phyloP scores from a whole-genome alignment of 2,888 invertebrate species.

The Hyposoter didymator region DNA sequence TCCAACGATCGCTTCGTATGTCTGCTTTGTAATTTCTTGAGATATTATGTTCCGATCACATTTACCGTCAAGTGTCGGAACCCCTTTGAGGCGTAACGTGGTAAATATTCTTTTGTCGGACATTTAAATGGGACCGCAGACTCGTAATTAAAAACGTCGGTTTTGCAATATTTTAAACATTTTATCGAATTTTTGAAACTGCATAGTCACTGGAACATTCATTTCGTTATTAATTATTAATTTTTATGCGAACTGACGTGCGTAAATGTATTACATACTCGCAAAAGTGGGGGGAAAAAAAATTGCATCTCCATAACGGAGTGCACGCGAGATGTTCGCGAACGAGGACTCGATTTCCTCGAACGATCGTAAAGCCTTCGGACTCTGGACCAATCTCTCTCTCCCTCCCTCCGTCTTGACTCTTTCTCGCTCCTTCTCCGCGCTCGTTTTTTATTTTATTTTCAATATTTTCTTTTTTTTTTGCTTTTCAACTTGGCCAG shows the following conservation, averaged over 20 bases:
- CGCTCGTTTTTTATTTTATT: neutral
- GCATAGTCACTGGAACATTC: neutral
- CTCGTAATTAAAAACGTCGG: neutral
- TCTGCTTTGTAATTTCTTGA: too few species aligned
- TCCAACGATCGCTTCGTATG: too few species aligned
- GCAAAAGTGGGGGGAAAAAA: neutral
- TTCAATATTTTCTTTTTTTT: neutral
- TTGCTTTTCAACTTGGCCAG: neutral
- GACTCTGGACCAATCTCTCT: constrained; percentile 13
- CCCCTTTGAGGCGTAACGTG: too few species aligned
- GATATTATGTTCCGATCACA: too few species aligned
- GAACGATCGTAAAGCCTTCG: constrained; percentile 46
- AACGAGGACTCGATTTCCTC: constrained; percentile 57
- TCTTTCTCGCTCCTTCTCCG: neutral
- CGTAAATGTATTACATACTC: constrained; percentile 6
- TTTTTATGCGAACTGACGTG: neutral
- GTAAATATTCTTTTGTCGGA: too few species aligned
- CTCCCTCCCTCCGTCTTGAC: neutral
- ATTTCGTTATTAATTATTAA: neutral
- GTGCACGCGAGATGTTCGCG: constrained; percentile 39
- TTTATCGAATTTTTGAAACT: neutral
- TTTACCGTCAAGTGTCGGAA: too few species aligned
- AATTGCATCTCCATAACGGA: constrained; percentile 13
- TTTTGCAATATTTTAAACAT: neutral
- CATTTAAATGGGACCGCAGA: too few species aligned